A percentile compares a stretch with the other conserved stretches of the same genome.
Evolutionary conservation across 2,888 invertebrate genomes (phyloP).

Genomic region (Dilophus febrilis): DNA sequence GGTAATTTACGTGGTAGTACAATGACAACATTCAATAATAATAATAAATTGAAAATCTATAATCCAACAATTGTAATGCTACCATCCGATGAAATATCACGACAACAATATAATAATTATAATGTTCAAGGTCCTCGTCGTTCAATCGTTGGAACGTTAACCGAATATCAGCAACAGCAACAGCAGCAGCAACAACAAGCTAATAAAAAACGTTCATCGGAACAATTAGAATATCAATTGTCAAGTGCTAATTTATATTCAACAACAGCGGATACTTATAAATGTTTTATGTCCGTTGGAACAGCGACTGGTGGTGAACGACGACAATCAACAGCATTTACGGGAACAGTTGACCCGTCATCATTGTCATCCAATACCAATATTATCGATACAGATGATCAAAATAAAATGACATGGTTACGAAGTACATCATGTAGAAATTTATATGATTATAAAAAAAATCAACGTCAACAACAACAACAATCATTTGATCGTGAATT

Average conservation of each 20-base stretch:
- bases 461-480: constrained; percentile 20
- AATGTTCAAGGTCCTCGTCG: constrained; percentile 26
- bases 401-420: constrained; percentile 39
- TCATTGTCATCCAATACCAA: constrained; percentile 12
- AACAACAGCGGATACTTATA: constrained; percentile 18
- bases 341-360: constrained; percentile 20
- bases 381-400: constrained; percentile 22
- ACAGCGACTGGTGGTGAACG: neutral
- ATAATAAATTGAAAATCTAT: neutral
- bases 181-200: neutral
- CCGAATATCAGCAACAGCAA: constrained; percentile 6
- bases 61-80: too few species aligned
- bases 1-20: constrained; percentile 8
- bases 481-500: constrained; percentile 27
- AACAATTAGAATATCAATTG: constrained; percentile 39
- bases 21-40: neutral
- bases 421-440: constrained; percentile 72
- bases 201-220: constrained; percentile 17
- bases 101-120: constrained; percentile 17
- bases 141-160: constrained; percentile 15
- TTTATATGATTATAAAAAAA: constrained; percentile 55
- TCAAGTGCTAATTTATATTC: constrained; percentile 40
- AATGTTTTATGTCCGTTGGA: constrained; percentile 13
- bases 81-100: too few species aligned
- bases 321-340: constrained; percentile 31